Conservation (phyloP, 2,888 invertebrate genomes). For the Caenorhabditis zanzibari region DNA sequence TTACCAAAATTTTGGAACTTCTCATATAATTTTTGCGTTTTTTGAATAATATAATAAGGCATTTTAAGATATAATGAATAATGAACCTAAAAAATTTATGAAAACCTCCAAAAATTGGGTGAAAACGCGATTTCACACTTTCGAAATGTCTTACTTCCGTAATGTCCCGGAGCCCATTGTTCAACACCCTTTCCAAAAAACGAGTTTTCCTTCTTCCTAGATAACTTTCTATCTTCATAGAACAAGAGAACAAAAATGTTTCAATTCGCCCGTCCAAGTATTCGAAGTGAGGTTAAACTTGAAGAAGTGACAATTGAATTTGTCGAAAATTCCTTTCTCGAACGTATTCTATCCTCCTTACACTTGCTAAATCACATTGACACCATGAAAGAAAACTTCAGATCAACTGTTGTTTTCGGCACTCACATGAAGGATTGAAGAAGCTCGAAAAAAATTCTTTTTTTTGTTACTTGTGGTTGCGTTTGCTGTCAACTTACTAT, state of each 20-base stretch:
- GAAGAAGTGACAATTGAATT: conserved; percentile 35
- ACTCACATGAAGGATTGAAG: conserved; percentile 49
- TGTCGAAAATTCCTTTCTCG: conserved; percentile 22
- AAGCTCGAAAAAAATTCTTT: conserved; percentile 14
- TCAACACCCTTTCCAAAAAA: too few species aligned
- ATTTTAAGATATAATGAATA: too few species aligned
- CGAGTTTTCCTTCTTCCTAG: too few species aligned
- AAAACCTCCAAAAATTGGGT: too few species aligned
- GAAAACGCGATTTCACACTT: too few species aligned
- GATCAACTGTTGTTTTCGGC: conserved; percentile 64
- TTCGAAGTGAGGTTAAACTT: not conserved
- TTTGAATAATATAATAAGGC: too few species aligned
- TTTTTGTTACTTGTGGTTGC: not conserved
- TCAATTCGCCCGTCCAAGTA: not conserved
- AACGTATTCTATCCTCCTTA: conserved; percentile 47
- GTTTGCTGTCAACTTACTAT: not conserved
- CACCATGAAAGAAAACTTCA: conserved; percentile 61
- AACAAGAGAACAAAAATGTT: conserved; percentile 16
- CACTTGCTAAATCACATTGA: conserved; percentile 56
- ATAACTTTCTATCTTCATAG: not conserved
- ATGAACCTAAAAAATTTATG: too few species aligned
- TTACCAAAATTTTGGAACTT: too few species aligned
- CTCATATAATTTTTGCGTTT: too few species aligned
- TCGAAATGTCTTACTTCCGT: too few species aligned
- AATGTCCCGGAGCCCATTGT: too few species aligned